Base-by-base conservation (phyloP, 2,888 invertebrate species). In the Aporophyla lueneburgensis region DNA sequence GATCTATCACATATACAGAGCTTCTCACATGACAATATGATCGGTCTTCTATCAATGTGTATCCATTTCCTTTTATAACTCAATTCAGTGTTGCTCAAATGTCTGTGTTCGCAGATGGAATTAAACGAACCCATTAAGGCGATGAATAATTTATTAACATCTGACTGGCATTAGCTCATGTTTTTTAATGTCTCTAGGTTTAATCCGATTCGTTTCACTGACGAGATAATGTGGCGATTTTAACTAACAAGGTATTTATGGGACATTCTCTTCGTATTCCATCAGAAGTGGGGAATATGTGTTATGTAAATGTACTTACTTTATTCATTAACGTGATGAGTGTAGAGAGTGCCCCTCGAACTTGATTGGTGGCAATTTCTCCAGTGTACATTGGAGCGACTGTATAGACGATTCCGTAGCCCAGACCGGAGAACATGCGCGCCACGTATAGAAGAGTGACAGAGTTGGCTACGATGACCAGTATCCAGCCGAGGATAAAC, bases 381-480 rank as follows among this genome's bases (percentile, higher is more conserved):
- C 97, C 97, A 43, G 97, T 97, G 89, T 97, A 97, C 97, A 97
- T 97, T 0, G 97, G 97, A 33, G 97, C 97, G 2, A 97, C 97
- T 40, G 97, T 97, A 93, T 97, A 97, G 69, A 97, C 97, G 61
- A 97, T 95, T 58, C 97, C 97, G 86, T 97, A 97, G 0, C 97
- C 97, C 19, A 98, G 91, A 0, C 98, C 98, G 54, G 97, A 97
- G 90, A 97, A 96, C 93, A 97, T 96, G 61, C 97, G 93, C 0
- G 97, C 96, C 10, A 97, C 94, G 91, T 97, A 97, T n/a, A 98
- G 94, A 66, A 97, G 89, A 61, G 96, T 92, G 2, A 97, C 97
- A 7, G 96, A 96, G 71, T 96, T 94, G 49, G 97, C 97, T 54
- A 96, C 93, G 81, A 97, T 97, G 85, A 98, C 96, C 85, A 97